Base-by-base conservation (phyloP, 2,888 invertebrate genomes). In the Homarus gammarus region DNA sequence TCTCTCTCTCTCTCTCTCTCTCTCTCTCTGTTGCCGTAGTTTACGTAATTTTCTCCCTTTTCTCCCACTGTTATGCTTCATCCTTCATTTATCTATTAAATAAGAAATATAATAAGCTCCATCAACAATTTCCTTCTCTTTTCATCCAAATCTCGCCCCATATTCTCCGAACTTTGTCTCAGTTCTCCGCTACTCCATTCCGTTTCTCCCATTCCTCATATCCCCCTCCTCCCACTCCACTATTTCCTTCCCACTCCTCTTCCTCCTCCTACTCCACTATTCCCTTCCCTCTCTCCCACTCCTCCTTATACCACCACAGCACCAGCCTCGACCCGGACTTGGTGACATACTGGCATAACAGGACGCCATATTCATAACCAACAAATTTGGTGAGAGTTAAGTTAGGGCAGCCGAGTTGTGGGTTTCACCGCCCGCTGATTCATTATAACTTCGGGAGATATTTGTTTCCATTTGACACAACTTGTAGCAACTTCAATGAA, bases 401-500 rank as follows among this genome's bases (percentile, higher is more conserved):
- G 70, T 70, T 83, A n/a, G 33, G 64, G 44, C 31, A 27, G 27
- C 44, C 38, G 33, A 33, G 40, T 83, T 40, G 22, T 40, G 49
- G 73, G 82, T 40, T 83, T 83, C 68, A 68, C 44, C 70, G 68
- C 44, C 49, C 31, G 44, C 18, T 27, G 56, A 83, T 83, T 83
- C 70, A 83, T 49, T 83, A 70, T 49, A 83, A 83, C 82, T 83
- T 83, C 49, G 33, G 40, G 49, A 83, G 82, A 83, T 15, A 83
- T 70, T 83, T 44, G 82, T 83, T 83, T 83, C 82, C 49, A 83
- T 83, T 83, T 70, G 82, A 83, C 82, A 44, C 38, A 44, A 70
- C 70, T 83, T n/a, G 31, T 38, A 83, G 56, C 70, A 83, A 83
- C 82, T 83, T 83, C 82, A 70, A 33, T 70, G 70, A 83, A 70